Conservation (phyloP, 2,888 invertebrate species). For the Autographa pulchrina region DNA sequence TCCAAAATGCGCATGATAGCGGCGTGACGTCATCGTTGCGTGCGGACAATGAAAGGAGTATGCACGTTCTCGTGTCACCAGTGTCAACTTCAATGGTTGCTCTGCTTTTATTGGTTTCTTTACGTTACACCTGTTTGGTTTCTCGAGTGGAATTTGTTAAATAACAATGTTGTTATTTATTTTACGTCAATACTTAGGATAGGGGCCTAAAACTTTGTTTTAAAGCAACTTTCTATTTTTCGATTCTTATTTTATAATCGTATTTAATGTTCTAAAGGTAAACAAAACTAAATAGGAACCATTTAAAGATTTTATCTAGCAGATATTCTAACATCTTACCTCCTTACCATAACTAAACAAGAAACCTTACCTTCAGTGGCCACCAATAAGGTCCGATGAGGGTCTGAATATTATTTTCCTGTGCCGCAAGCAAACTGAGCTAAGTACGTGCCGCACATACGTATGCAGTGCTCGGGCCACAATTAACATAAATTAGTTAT, state of each 20-base stretch:
- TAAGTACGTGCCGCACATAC: constrained; percentile 82
- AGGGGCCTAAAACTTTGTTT: background rate
- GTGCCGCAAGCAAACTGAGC: constrained; percentile 70
- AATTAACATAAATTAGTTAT: constrained; percentile 87
- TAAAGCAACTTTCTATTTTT: too few relatives aligned
- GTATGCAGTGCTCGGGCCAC: constrained; percentile 72
- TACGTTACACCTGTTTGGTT: constrained; percentile 48
- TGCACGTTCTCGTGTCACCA: constrained; percentile 54
- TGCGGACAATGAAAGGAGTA: constrained; percentile 56
- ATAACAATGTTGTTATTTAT: background rate
- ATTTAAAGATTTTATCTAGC: background rate
- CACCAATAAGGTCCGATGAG: constrained; percentile 54
- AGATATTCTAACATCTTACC: constrained; percentile 5
- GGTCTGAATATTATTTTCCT: constrained; percentile 62
- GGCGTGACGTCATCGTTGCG: constrained; percentile 67
- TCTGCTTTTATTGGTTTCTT: constrained; percentile 55
- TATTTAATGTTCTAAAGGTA: too few relatives aligned
- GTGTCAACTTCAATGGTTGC: constrained; percentile 49
- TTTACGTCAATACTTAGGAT: background rate
- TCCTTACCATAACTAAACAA: constrained; percentile 41
- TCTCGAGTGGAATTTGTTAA: constrained; percentile 31
- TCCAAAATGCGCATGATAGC: constrained; percentile 79
- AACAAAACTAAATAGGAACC: background rate
- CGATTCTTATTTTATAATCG: too few relatives aligned
- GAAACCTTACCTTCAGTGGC: constrained; percentile 42